A percentile compares a stretch with the other conserved stretches of the same genome.
These are phyloP conservation scores for Gallinago media DNA, from an alignment of 2,113 vertebrate species.

Conservation along the genomic window DNA sequence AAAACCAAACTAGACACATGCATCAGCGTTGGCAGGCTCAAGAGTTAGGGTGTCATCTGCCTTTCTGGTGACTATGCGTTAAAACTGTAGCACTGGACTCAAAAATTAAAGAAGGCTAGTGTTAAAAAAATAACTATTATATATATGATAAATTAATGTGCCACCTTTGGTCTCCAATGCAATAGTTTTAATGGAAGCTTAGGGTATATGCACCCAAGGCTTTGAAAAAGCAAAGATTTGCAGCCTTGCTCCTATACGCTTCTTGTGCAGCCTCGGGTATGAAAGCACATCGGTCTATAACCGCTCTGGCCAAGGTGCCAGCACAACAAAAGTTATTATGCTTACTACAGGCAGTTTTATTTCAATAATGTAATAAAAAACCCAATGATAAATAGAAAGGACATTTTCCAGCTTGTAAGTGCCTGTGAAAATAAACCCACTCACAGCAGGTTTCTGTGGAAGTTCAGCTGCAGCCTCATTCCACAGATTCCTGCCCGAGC, in stretches of 20 bases:
- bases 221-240: neutral
- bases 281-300: neutral
- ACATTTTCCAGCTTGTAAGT: neutral
- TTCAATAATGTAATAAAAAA: neutral
- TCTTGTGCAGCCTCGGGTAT: neutral
- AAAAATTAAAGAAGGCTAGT: neutral
- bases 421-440: neutral
- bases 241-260: neutral
- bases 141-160: neutral
- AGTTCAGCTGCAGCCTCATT: neutral
- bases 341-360: neutral
- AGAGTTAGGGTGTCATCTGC: neutral
- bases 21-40: neutral
- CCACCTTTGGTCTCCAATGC: neutral
- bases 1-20: neutral
- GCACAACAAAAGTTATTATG: neutral
- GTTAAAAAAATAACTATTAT: neutral
- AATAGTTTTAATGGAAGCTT: neutral
- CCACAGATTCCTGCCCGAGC: neutral
- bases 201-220: neutral
- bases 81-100: neutral
- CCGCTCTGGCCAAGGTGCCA: neutral
- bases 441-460: neutral
- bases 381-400: neutral
- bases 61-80: neutral